Evolutionary conservation across 2,888 invertebrate genomes (phyloP).

Genomic region (Drosophila quinaria): DNA sequence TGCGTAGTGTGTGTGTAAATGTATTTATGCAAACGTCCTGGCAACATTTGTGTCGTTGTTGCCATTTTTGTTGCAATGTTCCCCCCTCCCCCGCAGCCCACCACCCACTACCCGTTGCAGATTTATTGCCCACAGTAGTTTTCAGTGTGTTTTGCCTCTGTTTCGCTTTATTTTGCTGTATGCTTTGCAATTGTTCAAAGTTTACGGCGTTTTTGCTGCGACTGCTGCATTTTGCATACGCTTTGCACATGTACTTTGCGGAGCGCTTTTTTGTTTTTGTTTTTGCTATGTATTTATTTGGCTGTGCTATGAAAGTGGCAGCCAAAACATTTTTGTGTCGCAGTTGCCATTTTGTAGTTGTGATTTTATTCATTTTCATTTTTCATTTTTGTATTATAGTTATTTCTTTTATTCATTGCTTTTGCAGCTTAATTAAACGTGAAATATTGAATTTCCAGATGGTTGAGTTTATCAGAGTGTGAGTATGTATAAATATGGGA

Average conservation of each 20-base stretch:
- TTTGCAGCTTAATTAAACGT: slow-evolving; percentile 77
- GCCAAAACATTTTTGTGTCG: slow-evolving; percentile 58
- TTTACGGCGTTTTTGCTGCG: slow-evolving; percentile 76
- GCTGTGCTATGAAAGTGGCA: slow-evolving; percentile 44
- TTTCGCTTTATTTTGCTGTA: slow-evolving; percentile 50
- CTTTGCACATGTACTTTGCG: slow-evolving; percentile 48
- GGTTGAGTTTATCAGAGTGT: slow-evolving; percentile 36
- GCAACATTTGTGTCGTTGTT: slow-evolving; percentile 41
- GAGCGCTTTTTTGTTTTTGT: slow-evolving; percentile 44
- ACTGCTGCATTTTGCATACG: slow-evolving; percentile 73
- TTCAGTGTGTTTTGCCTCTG: slow-evolving; percentile 60
- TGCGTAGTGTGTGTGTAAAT: slow-evolving; percentile 51
- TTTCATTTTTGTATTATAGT: slow-evolving; percentile 17
- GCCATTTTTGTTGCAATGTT: slow-evolving; percentile 15
- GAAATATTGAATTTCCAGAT: slow-evolving; percentile 71
- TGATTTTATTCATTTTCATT: slow-evolving; percentile 52
- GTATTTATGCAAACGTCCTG: slow-evolving; percentile 61
- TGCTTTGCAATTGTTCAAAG: slow-evolving; percentile 76
- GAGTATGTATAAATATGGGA: slow-evolving; percentile 45
- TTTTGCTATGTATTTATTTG: slow-evolving; percentile 65
- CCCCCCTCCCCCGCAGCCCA: background rate
- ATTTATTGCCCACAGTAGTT: slow-evolving; percentile 77
- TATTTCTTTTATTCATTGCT: slow-evolving; percentile 38
- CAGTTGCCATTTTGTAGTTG: slow-evolving; percentile 72
- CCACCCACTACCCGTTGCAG: slow-evolving; percentile 42